Conservation (phyloP, 2,113 vertebrate species). For the Hemiprocne comata region DNA sequence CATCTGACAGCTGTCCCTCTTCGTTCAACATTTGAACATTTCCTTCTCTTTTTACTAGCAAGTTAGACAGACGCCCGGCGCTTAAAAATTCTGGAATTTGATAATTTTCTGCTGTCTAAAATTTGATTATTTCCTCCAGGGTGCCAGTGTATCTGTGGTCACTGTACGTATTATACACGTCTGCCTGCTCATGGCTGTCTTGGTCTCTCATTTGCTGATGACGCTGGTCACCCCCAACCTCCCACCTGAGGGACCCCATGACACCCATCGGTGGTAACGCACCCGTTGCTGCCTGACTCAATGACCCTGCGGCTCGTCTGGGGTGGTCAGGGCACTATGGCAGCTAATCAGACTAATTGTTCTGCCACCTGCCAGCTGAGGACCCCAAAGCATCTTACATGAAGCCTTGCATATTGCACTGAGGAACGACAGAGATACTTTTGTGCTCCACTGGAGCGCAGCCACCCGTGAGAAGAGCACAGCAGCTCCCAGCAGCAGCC, state of each 20-base stretch:
- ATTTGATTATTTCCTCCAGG: neutral
- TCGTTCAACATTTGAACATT: neutral
- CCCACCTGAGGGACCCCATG: neutral
- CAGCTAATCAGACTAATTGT: neutral
- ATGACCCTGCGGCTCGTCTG: accelerated
- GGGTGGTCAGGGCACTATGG: neutral
- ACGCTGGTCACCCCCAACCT: neutral
- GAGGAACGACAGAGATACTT: neutral
- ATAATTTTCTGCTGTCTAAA: neutral
- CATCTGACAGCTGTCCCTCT: neutral
- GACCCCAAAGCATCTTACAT: neutral
- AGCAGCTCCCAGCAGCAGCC: neutral
- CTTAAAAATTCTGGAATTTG: neutral
- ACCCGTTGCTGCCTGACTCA: accelerated
- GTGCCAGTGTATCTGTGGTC: neutral
- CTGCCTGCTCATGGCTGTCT: neutral
- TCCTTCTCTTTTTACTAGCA: neutral
- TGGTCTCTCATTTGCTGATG: neutral
- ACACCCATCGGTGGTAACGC: neutral
- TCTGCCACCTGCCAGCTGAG: neutral
- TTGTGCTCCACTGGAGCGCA: neutral
- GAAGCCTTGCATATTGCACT: neutral
- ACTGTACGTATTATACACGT: neutral
- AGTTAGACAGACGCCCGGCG: neutral
- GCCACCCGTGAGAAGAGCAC: neutral